A percentile compares a stretch with the other conserved stretches of the same genome.
Evolutionary conservation across 2,797 vertebrate genomes (phyloP).

Genomic region (Sebastes taczanowskii): DNA sequence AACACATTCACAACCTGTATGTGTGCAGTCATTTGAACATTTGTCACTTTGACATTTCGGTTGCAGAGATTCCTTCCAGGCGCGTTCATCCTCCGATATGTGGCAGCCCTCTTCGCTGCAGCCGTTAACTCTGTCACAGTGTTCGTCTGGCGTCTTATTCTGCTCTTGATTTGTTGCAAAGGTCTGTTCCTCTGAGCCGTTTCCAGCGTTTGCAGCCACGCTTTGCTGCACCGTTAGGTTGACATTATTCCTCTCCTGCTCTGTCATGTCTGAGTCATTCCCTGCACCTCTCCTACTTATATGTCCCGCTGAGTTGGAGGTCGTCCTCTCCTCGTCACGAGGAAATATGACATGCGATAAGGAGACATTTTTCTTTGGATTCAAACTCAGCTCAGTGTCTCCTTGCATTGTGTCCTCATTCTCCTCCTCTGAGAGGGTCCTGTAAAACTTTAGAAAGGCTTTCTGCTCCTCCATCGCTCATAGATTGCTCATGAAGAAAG

Average conservation of each 20-base stretch:
- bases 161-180: neutral
- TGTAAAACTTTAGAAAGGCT: conserved; percentile 82
- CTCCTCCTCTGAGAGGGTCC: conserved; percentile 51
- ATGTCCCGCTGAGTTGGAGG: conserved; percentile 13
- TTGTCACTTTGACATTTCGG: neutral
- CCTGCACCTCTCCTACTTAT: conserved; percentile 75
- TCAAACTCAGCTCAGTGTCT: conserved; percentile 10
- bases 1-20: neutral
- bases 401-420: conserved; percentile 17
- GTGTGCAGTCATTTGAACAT: neutral
- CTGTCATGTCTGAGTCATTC: conserved; percentile 77
- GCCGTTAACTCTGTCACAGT: neutral
- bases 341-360: neutral
- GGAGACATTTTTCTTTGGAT: conserved; percentile 22
- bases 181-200: neutral
- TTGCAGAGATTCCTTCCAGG: neutral
- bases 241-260: conserved; percentile 51
- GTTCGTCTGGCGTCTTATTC: neutral
- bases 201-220: neutral
- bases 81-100: neutral
- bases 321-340: conserved; percentile 8
- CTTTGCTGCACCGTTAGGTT: conserved; percentile 23
- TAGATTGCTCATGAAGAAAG: conserved; percentile 68
- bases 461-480: conserved; percentile 66
- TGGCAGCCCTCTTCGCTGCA: neutral